Evolutionary conservation across 2,888 invertebrate species (phyloP), one percentile per base, ranked within the genome.

Genomic region (Pristionchus fissidentatus): DNA sequence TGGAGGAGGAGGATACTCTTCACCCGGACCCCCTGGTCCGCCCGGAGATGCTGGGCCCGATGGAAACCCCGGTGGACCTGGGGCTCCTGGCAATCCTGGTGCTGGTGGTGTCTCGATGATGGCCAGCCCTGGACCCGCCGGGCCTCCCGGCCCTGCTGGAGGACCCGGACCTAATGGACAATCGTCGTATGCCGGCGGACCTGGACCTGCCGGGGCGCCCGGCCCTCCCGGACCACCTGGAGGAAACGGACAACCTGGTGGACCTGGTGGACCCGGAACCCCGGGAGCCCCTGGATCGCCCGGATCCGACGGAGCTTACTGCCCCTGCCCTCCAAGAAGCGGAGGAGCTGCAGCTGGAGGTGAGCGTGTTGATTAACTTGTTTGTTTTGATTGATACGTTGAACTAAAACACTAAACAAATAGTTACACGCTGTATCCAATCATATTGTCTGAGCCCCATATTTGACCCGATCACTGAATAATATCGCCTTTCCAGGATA

Each of bases 1-100:
- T n/a, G 10, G 38, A 1, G 84, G 85, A 62, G 84, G 85, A 19
- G 85, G 85, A 7, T 85, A 83, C 78, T 83, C 87, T 15, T 0
- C 8, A 73, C n/a, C 80, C 26, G 80, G 80, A 13, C 80, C 60
- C 8, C 43, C 60, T n/a, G 80, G 80, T 26, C 62, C 80, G 7
- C 46, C 80, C 3, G 80, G 80, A 81, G 46, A 43, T 32, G 46
- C 62, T 10, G 80, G 80, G 43, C 62, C 62, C 43, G 62, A 60
- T 32, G 80, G 80, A 62, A 60, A 60, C 80, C 60, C 62, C 10
- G 80, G 80, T 43, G 5, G 62, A 5, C 80, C 80, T 19, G 80
- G 80, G 4, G 62, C 80, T 0, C 62, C 80, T 13, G 80, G 80
- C 29, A 26, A 32, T 8, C 43, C 62, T 26, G 80, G 80, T 0